Base-by-base conservation (phyloP, 1,140 invertebrate genomes). In the Muscidifurax raptorellus region DNA sequence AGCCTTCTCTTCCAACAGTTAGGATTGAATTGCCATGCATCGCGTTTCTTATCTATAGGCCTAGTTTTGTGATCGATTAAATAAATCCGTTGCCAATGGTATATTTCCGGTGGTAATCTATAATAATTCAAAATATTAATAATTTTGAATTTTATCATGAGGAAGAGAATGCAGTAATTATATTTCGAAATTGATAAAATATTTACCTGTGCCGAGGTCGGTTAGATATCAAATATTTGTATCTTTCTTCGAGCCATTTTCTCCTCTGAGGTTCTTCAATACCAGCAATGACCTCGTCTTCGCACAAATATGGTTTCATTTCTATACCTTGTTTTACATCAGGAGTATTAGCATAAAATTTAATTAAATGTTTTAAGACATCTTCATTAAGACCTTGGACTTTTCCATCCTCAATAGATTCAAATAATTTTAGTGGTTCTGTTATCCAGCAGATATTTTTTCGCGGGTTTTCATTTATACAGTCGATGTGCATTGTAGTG, bases 401-500 rank as follows among this genome's bases (percentile, higher is more conserved):
- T 92, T 96, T 94, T 9, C 95, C 95, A 88, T 96, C 89, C 89
- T 96, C 95, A 59, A 98, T 94, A 36, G 91, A 92, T 52, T 97
- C 96, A 92, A 95, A 98, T 0, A 99, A 92, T 86, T 96, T 95
- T 85, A 96, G 88, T 22, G 95, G 94, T 40, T 94, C 92, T 22
- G 95, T 96, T n/a, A 95, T 94, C 95, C 96, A 98, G 87, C 97
- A 98, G 64, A 98, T 90, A 92, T 99, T 99, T 47, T 94, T 93
- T 86, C 94, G 94, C 0, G 94, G 92, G 93, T 98, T 98, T 32
- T 92, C 92, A 67, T 94, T 91, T 32, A 95, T 89, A 87, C 95
- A 86, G 36, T 95, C 94, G 84, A 92, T 91, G 87, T 96, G 94
- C 76, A 97, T 88, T 15, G 95, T 88, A 67, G 96, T 94, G 1